phyloP scores from a whole-genome alignment of 2,888 invertebrate genomes.

The Scaptomyza tumidula region DNA sequence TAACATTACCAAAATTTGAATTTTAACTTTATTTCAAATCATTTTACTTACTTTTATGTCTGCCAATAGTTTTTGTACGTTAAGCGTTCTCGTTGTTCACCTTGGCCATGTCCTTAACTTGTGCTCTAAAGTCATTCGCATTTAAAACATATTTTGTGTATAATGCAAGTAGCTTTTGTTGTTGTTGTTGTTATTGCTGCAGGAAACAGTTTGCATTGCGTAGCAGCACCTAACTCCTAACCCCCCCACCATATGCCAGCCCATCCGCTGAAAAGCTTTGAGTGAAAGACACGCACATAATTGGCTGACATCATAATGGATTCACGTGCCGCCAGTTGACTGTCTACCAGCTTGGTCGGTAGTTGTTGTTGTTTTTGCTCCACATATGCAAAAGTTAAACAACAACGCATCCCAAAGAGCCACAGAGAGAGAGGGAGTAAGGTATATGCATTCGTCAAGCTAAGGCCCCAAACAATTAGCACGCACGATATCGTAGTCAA shows the following conservation, averaged over 20 bases:
- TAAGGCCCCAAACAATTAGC: constrained; percentile 68
- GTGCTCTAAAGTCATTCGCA: constrained; percentile 66
- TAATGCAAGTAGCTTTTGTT: constrained; percentile 1
- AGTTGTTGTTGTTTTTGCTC: constrained; percentile 14
- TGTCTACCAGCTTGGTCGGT: constrained; percentile 37
- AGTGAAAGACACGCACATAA: constrained; percentile 72
- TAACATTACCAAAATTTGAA: neutral
- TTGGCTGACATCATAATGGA: constrained; percentile 76
- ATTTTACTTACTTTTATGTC: too few species aligned
- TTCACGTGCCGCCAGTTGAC: constrained; percentile 67
- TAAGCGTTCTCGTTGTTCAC: constrained; percentile 63
- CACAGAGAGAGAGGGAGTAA: neutral
- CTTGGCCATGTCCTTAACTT: constrained; percentile 64
- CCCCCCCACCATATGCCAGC: neutral
- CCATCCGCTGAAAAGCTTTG: constrained; percentile 22
- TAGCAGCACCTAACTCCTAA: constrained; percentile 1
- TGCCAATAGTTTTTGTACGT: neutral
- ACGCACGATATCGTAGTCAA: constrained; percentile 55
- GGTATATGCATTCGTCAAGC: constrained; percentile 46
- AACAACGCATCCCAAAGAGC: constrained; percentile 29
- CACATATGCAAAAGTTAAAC: constrained; percentile 58
- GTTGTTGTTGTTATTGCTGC: constrained; percentile 31
- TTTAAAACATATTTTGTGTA: constrained; percentile 73
- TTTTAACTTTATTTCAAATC: too few species aligned
- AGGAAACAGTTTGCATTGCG: constrained; percentile 46